Percentiles rank a stretch among this genome's conserved stretches.
These are phyloP conservation scores for Alethe diademata DNA, from an alignment of 2,113 vertebrate genomes.

Conservation along the genomic window DNA sequence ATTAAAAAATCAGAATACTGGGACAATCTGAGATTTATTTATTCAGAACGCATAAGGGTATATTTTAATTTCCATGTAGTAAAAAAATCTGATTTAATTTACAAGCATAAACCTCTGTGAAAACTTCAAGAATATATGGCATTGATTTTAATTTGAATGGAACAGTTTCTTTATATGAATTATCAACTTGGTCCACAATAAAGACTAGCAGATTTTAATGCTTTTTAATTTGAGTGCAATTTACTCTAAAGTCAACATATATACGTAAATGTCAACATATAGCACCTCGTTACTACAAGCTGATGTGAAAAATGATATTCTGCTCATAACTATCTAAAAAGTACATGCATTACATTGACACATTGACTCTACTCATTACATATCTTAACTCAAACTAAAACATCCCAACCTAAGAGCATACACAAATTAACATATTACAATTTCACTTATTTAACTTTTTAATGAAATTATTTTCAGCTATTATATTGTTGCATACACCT, in stretches of 20 bases:
- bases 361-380: background rate
- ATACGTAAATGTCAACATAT: background rate
- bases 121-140: background rate
- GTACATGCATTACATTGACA: background rate
- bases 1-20: background rate
- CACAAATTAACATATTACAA: background rate
- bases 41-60: fast-evolving
- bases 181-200: background rate
- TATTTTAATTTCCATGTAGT: background rate
- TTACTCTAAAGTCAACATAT: background rate
- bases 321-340: background rate
- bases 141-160: background rate
- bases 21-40: background rate
- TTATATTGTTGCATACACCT: background rate
- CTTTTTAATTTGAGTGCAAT: background rate
- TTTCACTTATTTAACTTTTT: background rate
- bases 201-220: background rate
- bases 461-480: background rate
- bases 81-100: fast-evolving
- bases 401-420: background rate
- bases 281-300: background rate
- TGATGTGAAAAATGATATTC: background rate
- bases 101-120: fast-evolving
- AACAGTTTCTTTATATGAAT: background rate
- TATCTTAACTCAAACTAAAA: background rate